phyloP scores from a whole-genome alignment of 2,888 invertebrate species.

The Acrobasis suavella region DNA sequence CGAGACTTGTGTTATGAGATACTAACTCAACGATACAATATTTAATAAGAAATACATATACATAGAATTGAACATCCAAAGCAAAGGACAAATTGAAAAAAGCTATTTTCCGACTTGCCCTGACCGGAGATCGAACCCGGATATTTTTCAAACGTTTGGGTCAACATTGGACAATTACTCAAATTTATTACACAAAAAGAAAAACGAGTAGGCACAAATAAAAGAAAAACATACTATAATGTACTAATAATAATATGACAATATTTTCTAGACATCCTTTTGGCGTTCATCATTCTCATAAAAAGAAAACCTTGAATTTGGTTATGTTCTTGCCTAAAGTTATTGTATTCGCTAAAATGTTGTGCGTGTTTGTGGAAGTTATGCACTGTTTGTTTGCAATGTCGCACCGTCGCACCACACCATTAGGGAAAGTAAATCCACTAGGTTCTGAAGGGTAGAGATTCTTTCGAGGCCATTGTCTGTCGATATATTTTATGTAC shows the following conservation, averaged over 20 bases:
- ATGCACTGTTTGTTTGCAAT: constrained; percentile 52
- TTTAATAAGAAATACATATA: too few relatives aligned
- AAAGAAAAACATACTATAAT: background rate
- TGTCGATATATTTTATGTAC: background rate
- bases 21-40: too few relatives aligned
- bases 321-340: constrained; percentile 26
- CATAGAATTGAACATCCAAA: too few relatives aligned
- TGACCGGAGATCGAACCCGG: too few relatives aligned
- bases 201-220: too few relatives aligned
- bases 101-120: too few relatives aligned
- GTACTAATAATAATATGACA: background rate
- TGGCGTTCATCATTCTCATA: background rate
- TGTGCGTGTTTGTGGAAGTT: constrained; percentile 44
- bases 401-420: constrained; percentile 44
- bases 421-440: constrained; percentile 54
- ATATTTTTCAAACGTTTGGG: too few relatives aligned
- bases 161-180: too few relatives aligned
- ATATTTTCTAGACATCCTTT: constrained; percentile 12
- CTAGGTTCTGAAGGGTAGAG: constrained; percentile 43
- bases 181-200: too few relatives aligned
- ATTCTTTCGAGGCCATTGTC: constrained; percentile 19
- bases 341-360: constrained; percentile 38
- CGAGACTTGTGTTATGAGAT: too few relatives aligned
- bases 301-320: constrained; percentile 22
- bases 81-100: too few relatives aligned